Evolutionary conservation across 1,140 invertebrate species (phyloP).

Genomic region (Homalodisca vitripennis): DNA sequence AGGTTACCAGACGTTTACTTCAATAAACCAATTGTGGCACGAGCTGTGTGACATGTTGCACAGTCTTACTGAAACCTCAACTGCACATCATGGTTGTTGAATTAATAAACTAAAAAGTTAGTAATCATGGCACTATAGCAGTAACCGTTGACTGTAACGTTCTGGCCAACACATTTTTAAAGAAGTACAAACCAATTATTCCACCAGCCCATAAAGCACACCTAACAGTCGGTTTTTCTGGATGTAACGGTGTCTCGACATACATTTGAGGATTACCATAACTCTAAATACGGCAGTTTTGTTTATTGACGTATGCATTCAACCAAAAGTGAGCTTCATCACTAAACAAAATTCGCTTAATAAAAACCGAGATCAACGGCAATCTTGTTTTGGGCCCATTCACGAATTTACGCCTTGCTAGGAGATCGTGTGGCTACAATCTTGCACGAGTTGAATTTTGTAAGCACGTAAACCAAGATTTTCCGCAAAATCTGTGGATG

Average conservation of each 20-base stretch:
- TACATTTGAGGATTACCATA: too few relatives aligned
- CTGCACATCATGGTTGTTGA: not conserved
- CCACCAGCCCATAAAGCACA: too few relatives aligned
- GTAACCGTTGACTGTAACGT: not conserved
- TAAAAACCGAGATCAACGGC: not conserved
- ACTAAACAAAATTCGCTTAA: too few relatives aligned
- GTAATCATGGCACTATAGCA: not conserved
- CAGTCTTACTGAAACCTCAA: not conserved
- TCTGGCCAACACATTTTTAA: not conserved
- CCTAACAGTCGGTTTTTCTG: not conserved
- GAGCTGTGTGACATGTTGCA: not conserved
- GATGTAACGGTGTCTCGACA: not conserved
- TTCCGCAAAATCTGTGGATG: not conserved
- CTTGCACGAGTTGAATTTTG: too few relatives aligned
- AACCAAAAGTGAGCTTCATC: not conserved
- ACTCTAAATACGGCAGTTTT: too few relatives aligned
- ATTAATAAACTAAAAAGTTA: not conserved
- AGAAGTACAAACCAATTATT: not conserved
- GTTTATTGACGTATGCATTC: not conserved
- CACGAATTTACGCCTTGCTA: not conserved
- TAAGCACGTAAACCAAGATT: not conserved
- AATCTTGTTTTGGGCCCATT: too few relatives aligned
- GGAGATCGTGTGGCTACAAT: not conserved
- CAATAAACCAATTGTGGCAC: not conserved
- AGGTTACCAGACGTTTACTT: not conserved